Evolutionary conservation across 2,888 invertebrate genomes (phyloP).

Genomic region (Harpagoxenus sublaevis): DNA sequence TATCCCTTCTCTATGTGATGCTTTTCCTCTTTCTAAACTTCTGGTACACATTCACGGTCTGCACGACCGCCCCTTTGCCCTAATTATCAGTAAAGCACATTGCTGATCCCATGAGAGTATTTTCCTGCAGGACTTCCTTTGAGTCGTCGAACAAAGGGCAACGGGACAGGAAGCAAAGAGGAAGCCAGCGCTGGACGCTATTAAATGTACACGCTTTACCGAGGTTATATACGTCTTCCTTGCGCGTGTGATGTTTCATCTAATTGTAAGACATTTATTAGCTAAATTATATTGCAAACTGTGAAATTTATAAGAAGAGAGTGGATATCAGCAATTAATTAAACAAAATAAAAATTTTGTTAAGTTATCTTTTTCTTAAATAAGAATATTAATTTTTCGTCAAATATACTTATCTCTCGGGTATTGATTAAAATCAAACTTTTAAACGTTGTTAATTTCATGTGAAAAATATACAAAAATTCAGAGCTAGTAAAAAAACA

Average conservation of each 20-base stretch:
- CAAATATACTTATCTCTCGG: not conserved
- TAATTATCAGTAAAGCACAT: conserved; percentile 54
- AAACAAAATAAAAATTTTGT: not conserved
- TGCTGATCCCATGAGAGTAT: conserved; percentile 57
- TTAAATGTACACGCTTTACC: conserved; percentile 48
- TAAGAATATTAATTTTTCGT: not conserved
- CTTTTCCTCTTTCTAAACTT: conserved; percentile 28
- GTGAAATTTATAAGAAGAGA: not conserved
- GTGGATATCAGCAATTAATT: not conserved
- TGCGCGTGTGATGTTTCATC: not conserved
- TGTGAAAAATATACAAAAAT: not conserved
- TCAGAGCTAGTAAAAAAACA: not conserved
- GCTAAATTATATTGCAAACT: not conserved
- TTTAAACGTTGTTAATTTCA: not conserved
- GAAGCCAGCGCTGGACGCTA: conserved; percentile 48
- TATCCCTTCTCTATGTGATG: not conserved
- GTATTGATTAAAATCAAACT: not conserved
- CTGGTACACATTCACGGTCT: not conserved
- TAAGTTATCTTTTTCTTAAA: not conserved
- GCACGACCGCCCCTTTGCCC: not conserved
- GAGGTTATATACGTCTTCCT: conserved; percentile 22
- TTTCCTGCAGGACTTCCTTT: conserved; percentile 62
- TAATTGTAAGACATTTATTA: conserved; percentile 20
- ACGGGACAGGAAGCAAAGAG: conserved; percentile 17
- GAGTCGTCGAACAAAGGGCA: conserved; percentile 60